A percentile compares a stretch with the other conserved stretches of the same genome.
These are phyloP conservation scores for Hippopotamus amphibius DNA, from an alignment of 2,113 vertebrate species.

Conservation along the genomic window DNA sequence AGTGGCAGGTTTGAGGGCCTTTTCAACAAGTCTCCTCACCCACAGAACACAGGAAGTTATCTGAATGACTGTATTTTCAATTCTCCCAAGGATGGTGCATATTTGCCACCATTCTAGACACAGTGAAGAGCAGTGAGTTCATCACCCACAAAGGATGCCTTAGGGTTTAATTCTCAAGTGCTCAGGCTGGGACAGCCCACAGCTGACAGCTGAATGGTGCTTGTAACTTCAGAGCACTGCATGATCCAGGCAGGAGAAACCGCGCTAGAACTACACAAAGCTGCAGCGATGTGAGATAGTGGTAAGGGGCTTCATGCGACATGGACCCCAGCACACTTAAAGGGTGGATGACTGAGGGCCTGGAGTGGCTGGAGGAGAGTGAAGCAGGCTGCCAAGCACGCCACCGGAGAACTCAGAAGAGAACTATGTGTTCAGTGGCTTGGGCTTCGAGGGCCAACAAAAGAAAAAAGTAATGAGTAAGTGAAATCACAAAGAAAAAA, in stretches of 20 bases:
- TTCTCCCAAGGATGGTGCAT: neutral
- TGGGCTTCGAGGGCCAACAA: neutral
- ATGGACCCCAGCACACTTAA: rapidly evolving
- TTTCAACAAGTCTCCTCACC: neutral
- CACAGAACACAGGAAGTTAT: neutral
- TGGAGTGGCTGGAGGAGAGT: neutral
- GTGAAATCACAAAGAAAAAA: neutral
- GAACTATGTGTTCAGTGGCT: neutral
- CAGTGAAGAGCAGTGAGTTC: neutral
- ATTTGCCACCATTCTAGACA: neutral
- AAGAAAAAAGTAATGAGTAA: neutral
- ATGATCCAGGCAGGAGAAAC: neutral
- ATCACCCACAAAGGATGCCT: neutral
- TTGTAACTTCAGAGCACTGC: neutral
- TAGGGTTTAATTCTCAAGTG: neutral
- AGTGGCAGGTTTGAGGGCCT: neutral
- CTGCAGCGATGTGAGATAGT: neutral
- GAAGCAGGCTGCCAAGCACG: rapidly evolving
- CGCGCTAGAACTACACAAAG: neutral
- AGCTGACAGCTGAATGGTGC: neutral
- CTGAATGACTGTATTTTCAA: neutral
- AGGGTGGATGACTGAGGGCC: neutral
- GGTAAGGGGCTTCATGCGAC: rapidly evolving
- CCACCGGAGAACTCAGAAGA: neutral
- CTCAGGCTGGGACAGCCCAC: neutral